These are phyloP conservation scores for Spilarctia lutea DNA, from an alignment of 2,888 invertebrate species.

Conservation along the genomic window DNA sequence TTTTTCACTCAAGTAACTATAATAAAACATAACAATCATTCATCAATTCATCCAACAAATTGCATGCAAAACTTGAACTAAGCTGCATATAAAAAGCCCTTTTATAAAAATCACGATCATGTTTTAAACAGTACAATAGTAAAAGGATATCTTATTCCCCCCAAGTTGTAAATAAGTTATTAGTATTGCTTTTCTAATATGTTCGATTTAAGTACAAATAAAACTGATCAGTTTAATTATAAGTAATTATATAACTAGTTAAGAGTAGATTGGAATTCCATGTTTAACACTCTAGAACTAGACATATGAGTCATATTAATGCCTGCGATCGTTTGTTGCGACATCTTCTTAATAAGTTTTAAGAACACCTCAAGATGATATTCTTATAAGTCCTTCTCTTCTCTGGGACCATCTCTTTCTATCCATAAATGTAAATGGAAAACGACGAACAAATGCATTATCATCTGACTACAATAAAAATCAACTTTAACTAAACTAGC, in stretches of 20 bases:
- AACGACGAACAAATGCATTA: no score
- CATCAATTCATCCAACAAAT: no score
- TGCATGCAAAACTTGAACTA: no score
- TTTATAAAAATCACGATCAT: background rate
- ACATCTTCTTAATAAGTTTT: no score
- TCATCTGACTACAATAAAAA: no score
- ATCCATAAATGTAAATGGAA: no score
- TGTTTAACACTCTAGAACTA: conserved; percentile 22
- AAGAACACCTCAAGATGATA: no score
- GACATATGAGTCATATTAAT: conserved; percentile 14
- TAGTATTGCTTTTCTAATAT: conserved; percentile 43
- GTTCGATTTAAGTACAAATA: conserved; percentile 45
- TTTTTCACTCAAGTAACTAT: no score
- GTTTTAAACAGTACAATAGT: background rate
- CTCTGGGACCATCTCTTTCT: no score
- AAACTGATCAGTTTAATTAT: conserved; percentile 45
- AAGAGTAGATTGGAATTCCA: conserved; percentile 25
- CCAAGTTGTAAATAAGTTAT: conserved; percentile 53
- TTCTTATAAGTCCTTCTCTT: background rate
- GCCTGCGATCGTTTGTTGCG: background rate
- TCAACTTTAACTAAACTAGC: no score
- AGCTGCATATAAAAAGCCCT: no score
- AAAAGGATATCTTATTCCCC: conserved; percentile 4
- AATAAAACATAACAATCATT: no score
- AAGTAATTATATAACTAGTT: conserved; percentile 45